These are phyloP conservation scores for Ochotona princeps DNA, from an alignment of 2,113 vertebrate species.

Conservation along the genomic window DNA sequence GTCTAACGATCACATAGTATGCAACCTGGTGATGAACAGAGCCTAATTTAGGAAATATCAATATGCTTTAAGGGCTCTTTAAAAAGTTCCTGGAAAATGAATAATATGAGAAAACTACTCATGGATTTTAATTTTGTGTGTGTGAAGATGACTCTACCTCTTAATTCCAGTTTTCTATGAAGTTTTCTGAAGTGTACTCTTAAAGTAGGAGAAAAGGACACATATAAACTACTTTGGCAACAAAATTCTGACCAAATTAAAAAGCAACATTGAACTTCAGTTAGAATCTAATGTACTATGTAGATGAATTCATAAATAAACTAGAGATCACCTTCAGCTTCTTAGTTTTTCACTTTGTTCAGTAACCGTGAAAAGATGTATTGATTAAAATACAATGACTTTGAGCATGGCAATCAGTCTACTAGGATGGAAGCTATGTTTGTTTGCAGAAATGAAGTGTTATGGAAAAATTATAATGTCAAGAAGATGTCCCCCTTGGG, in stretches of 20 bases:
- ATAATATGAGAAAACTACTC: too few species aligned
- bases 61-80: neutral
- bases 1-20: neutral
- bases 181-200: too few species aligned
- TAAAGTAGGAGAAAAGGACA: neutral
- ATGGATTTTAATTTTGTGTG: too few species aligned
- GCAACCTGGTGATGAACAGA: neutral
- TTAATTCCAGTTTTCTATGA: too few species aligned
- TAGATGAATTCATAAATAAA: neutral
- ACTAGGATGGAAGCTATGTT: neutral
- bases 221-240: neutral
- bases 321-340: neutral
- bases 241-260: neutral
- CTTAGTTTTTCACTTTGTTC: neutral
- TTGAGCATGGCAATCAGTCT: constrained; percentile 9
- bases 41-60: neutral
- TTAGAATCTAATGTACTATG: neutral
- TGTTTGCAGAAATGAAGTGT: neutral
- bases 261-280: neutral
- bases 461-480: constrained; percentile 20
- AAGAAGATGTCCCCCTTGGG: neutral
- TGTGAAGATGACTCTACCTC: too few species aligned
- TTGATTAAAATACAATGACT: neutral
- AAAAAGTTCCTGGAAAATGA: too few species aligned
- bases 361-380: neutral